These are phyloP conservation scores for Hesperophylax magnus DNA, from an alignment of 1,140 invertebrate genomes.

Conservation along the genomic window DNA sequence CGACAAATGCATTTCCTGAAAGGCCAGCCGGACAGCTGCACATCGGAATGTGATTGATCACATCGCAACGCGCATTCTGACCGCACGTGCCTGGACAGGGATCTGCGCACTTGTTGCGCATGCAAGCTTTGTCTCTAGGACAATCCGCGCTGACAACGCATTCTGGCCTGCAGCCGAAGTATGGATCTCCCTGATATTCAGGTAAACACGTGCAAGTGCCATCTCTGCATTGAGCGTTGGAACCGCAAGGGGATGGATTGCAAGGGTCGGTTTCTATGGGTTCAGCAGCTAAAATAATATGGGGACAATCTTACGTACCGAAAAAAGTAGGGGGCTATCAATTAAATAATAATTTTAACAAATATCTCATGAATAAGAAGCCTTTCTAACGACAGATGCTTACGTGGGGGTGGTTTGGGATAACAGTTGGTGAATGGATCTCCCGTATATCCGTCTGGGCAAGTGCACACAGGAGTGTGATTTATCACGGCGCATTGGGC, in stretches of 20 bases:
- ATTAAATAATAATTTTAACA: no score
- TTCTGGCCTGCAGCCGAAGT: slow-evolving; percentile 83
- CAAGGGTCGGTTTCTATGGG: slow-evolving; percentile 66
- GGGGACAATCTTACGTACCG: slow-evolving; percentile 59
- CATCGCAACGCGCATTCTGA: slow-evolving; percentile 85
- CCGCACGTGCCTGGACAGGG: slow-evolving; percentile 86
- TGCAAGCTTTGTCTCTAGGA: slow-evolving; percentile 80
- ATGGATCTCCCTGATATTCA: slow-evolving; percentile 78
- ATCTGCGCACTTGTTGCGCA: slow-evolving; percentile 81
- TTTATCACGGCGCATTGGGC: slow-evolving; percentile 78
- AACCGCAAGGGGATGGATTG: slow-evolving; percentile 73
- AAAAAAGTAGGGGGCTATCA: no score
- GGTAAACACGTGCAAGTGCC: slow-evolving; percentile 75
- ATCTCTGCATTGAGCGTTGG: slow-evolving; percentile 71
- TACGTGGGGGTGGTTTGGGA: slow-evolving; percentile 61
- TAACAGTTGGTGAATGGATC: slow-evolving; percentile 78
- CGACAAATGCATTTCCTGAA: slow-evolving; percentile 84
- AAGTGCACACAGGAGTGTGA: slow-evolving; percentile 79
- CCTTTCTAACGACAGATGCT: slow-evolving; percentile 70
- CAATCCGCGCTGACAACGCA: slow-evolving; percentile 90
- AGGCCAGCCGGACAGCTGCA: slow-evolving; percentile 78
- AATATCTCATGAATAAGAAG: not conserved
- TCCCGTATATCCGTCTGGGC: slow-evolving; percentile 77
- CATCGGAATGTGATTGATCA: slow-evolving; percentile 86
- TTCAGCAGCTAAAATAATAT: slow-evolving; percentile 62